phyloP scores from a whole-genome alignment of 2,797 vertebrate genomes.

The Oreochromis mossambicus region DNA sequence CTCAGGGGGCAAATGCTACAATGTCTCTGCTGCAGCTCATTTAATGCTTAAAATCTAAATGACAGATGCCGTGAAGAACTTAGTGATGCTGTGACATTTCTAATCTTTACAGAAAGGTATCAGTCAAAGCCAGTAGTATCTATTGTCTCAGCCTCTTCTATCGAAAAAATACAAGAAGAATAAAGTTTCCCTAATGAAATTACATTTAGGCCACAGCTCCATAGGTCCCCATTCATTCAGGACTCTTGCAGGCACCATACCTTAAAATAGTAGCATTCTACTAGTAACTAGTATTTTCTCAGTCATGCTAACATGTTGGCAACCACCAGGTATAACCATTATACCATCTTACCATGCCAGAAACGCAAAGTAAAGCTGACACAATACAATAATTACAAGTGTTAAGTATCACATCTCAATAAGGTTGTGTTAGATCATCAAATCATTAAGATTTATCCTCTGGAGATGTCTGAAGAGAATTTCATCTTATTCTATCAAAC shows the following conservation, averaged over 20 bases:
- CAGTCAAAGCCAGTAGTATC: neutral
- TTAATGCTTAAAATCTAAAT: neutral
- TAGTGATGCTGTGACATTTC: neutral
- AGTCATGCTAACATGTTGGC: neutral
- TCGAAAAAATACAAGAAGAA: neutral
- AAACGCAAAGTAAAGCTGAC: neutral
- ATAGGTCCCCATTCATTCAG: neutral
- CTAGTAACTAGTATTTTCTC: neutral
- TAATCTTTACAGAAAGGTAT: neutral
- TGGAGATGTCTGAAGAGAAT: neutral
- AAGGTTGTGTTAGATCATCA: neutral
- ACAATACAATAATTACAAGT: neutral
- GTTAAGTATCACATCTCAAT: neutral
- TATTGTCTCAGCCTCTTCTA: neutral
- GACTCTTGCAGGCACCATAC: neutral
- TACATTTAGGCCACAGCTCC: neutral
- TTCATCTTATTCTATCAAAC: neutral
- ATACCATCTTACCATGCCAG: neutral
- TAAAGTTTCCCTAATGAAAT: neutral
- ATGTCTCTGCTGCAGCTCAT: neutral
- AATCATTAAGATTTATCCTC: neutral
- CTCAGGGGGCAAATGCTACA: neutral
- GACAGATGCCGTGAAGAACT: fast-evolving
- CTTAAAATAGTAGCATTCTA: fast-evolving
- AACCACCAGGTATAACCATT: neutral